Conservation (phyloP, 2,113 vertebrate genomes). For the Platysteira castanea region DNA sequence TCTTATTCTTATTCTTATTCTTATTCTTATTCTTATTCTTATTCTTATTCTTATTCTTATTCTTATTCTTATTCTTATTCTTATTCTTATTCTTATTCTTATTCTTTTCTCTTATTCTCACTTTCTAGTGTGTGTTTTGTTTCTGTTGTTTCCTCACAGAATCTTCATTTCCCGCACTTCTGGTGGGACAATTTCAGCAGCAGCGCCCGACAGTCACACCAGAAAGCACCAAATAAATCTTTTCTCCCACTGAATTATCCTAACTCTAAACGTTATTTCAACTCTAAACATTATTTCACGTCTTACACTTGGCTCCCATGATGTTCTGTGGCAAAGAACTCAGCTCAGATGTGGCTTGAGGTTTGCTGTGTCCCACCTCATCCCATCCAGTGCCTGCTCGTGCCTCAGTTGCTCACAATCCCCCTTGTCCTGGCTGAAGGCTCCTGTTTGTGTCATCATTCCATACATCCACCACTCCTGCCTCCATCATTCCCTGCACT, state of each 20-base stretch:
- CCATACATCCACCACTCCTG: not conserved
- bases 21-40: too few relatives aligned
- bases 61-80: too few relatives aligned
- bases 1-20: too few relatives aligned
- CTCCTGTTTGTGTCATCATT: not conserved
- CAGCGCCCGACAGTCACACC: not conserved
- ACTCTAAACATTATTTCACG: not conserved
- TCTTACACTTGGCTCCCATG: not conserved
- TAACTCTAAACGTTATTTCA: not conserved
- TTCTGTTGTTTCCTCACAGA: not conserved
- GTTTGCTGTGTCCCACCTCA: not conserved
- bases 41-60: too few relatives aligned
- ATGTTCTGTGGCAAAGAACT: not conserved
- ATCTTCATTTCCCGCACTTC: not conserved
- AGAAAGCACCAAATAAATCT: not conserved
- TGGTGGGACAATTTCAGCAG: not conserved
- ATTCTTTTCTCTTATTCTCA: not conserved
- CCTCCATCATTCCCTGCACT: not conserved
- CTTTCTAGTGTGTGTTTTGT: not conserved
- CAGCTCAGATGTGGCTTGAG: rapidly evolving
- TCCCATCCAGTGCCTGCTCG: not conserved
- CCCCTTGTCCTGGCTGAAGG: not conserved
- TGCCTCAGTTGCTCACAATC: not conserved
- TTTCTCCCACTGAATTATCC: not conserved
- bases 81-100: too few relatives aligned